Conservation (phyloP, 2,113 vertebrate species). For the Eublepharis macularius region DNA sequence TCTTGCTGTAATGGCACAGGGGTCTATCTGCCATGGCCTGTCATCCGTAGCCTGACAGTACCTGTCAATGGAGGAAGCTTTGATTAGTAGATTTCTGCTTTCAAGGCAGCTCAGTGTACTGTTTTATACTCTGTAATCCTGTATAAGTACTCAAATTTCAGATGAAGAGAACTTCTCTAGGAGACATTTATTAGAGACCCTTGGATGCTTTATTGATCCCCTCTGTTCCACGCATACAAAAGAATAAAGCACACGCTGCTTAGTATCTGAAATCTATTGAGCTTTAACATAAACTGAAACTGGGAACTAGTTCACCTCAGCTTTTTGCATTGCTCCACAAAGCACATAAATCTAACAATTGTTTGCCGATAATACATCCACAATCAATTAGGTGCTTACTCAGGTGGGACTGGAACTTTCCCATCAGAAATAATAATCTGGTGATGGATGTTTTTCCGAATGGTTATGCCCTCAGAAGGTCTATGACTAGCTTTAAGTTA, state of each 20-base stretch:
- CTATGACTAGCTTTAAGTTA: neutral
- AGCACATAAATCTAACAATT: neutral
- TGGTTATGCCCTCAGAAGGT: neutral
- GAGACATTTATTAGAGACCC: slow-evolving; percentile 11
- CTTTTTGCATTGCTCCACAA: neutral
- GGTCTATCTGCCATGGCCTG: no score
- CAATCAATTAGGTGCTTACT: neutral
- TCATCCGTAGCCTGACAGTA: no score
- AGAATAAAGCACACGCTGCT: slow-evolving; percentile 26
- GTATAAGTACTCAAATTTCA: slow-evolving; percentile 12
- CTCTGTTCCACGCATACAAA: slow-evolving; percentile 10
- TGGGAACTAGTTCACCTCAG: neutral
- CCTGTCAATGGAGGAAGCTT: neutral
- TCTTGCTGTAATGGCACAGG: no score
- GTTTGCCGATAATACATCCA: neutral
- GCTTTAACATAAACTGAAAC: slow-evolving; percentile 27
- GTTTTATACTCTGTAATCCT: slow-evolving; percentile 10
- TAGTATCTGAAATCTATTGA: slow-evolving; percentile 25
- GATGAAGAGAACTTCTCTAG: neutral
- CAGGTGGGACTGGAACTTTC: neutral
- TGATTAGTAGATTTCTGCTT: neutral
- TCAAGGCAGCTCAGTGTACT: neutral
- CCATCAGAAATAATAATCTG: neutral
- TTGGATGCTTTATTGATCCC: slow-evolving; percentile 24
- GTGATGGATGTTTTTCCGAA: neutral